These are phyloP conservation scores for Platichthys stellatus DNA, from an alignment of 2,113 vertebrate species.

Conservation along the genomic window DNA sequence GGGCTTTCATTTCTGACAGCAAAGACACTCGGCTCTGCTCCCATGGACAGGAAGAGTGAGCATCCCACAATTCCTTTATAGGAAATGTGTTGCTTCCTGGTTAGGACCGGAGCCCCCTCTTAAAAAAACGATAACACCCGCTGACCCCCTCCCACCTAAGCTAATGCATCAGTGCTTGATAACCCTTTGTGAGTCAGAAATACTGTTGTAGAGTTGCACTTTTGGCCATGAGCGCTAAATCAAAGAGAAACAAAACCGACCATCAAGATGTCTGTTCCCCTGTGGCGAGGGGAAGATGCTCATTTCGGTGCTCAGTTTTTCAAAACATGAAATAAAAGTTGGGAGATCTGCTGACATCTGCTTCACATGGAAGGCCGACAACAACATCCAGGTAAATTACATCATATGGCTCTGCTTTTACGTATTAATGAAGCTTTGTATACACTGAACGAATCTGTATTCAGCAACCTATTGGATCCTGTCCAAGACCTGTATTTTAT, in stretches of 20 bases:
- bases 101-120: neutral
- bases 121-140: conserved; percentile 11
- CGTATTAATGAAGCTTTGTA: conserved; percentile 51
- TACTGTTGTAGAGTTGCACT: neutral
- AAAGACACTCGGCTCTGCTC: conserved; percentile 32
- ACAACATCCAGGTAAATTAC: conserved; percentile 16
- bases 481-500: conserved; percentile 57
- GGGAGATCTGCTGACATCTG: conserved; percentile 2
- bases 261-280: neutral
- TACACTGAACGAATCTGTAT: conserved; percentile 37
- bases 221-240: neutral
- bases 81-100: conserved; percentile 57
- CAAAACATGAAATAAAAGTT: neutral
- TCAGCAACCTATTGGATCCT: conserved; percentile 34
- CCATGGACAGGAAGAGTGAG: conserved; percentile 57
- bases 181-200: neutral
- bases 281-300: neutral
- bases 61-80: conserved; percentile 39
- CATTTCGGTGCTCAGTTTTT: conserved; percentile 1
- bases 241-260: neutral
- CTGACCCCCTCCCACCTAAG: conserved; percentile 6
- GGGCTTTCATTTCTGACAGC: conserved; percentile 46
- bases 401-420: conserved; percentile 37
- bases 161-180: neutral
- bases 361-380: neutral